A percentile compares a stretch with the other conserved stretches of the same genome.
Conservation (phyloP, 2,113 vertebrate genomes). For the Ptyas mucosa region DNA sequence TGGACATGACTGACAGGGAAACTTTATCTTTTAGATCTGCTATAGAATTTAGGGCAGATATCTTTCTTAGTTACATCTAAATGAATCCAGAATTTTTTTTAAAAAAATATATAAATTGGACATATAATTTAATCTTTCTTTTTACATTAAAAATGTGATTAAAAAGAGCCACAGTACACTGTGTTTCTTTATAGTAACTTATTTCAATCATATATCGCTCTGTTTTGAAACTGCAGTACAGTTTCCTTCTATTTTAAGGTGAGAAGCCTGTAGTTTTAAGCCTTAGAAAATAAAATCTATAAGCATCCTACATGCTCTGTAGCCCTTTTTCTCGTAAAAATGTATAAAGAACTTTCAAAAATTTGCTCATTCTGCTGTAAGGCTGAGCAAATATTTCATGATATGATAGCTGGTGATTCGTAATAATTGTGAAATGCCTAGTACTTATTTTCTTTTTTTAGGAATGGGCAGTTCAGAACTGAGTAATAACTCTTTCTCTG, state of each 20-base stretch:
- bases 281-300: not conserved
- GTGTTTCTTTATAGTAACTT: conserved; percentile 77
- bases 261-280: not conserved
- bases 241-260: not conserved
- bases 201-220: conserved; percentile 65
- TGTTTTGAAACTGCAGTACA: not conserved
- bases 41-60: not conserved
- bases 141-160: conserved; percentile 16
- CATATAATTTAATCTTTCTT: conserved; percentile 36
- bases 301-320: not conserved
- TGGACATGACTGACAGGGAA: not conserved
- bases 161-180: conserved; percentile 58
- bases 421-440: not conserved
- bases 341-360: not conserved
- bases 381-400: not conserved
- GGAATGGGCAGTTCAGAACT: not conserved
- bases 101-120: not conserved
- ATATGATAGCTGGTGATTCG: not conserved
- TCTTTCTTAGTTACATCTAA: not conserved
- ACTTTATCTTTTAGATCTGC: not conserved
- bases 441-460: conserved; percentile 13
- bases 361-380: not conserved
- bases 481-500: not conserved
- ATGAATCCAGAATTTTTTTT: not conserved
- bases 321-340: not conserved